Base-by-base conservation (phyloP, 2,113 vertebrate species). In the Diadophis punctatus region DNA sequence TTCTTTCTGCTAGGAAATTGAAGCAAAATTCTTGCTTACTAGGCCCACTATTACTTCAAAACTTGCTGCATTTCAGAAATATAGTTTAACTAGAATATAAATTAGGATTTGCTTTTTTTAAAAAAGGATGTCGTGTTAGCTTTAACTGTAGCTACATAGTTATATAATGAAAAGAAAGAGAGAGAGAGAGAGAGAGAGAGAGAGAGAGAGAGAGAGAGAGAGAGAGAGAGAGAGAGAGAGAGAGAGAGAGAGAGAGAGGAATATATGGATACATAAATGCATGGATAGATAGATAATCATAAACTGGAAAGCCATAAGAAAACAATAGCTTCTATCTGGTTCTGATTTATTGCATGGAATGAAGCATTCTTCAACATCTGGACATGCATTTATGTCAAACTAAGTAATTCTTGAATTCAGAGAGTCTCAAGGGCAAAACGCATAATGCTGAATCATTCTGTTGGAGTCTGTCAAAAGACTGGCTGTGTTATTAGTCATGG, bases 381-480 rank as follows among this genome's bases (percentile, higher is more conserved):
- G 90, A 94, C 92, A 92, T 95, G 91, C 63, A 95, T 95, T 96
- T 96, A 93, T 95, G 89, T 96, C 95, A 96, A 95, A 93, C 39
- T 94, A 93, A 96, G 96, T 97, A 97, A 96, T 94, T 96, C 87
- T 96, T 90, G 87, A 96, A 96, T 96, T 96, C 74, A 92, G 95
- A 86, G 85, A 0, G 0, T 97, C 97, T 97, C 95, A 52, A 94
- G 94, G 95, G 96, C 95, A 95, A 96, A 96, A 95, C 68, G 93
- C 85, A 89, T 95, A 93, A 96, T 97, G 95, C 92, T 96, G 94
- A 97, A 97, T 97, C 96, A 98, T 98, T 98, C 97, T 96, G 85
- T 96, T 97, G 97, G 97, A 98, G 98, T 97, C 87, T 92, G 91
- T 96, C 96, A 94, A 96, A 92, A 97, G 93, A 94, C 94, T 90